Percentiles rank a stretch among this genome's conserved stretches.
These are phyloP conservation scores for Myiozetetes cayanensis DNA, from an alignment of 2,113 vertebrate genomes.

Conservation along the genomic window DNA sequence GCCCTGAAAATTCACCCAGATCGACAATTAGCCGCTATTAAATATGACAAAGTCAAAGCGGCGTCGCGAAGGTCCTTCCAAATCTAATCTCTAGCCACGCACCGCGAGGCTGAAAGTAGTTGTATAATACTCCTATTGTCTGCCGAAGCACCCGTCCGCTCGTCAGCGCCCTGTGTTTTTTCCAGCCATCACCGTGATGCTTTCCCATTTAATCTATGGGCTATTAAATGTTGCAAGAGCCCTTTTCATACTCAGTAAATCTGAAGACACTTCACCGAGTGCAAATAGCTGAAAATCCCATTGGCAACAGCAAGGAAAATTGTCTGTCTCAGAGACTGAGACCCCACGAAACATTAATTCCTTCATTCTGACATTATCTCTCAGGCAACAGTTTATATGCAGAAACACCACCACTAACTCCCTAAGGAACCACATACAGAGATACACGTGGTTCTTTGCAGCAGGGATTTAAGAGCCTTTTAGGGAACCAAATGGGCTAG, in stretches of 20 bases:
- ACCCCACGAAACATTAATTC: background rate
- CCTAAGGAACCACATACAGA: background rate
- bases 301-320: background rate
- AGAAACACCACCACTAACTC: background rate
- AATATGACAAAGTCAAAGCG: rapidly evolving
- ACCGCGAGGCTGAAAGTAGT: background rate
- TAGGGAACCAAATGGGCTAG: background rate
- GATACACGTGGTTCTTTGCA: background rate
- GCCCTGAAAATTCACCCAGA: rapidly evolving
- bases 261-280: rapidly evolving
- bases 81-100: rapidly evolving
- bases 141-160: rapidly evolving
- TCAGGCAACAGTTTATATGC: background rate
- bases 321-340: background rate
- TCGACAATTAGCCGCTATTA: rapidly evolving
- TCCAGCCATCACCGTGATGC: rapidly evolving
- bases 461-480: background rate
- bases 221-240: background rate
- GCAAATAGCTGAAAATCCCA: background rate
- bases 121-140: rapidly evolving
- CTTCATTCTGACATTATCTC: background rate
- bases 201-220: background rate
- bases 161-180: rapidly evolving
- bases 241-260: background rate
- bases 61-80: rapidly evolving